phyloP scores from a whole-genome alignment of 2,113 vertebrate species.

The Boulengerochromis microlepis region DNA sequence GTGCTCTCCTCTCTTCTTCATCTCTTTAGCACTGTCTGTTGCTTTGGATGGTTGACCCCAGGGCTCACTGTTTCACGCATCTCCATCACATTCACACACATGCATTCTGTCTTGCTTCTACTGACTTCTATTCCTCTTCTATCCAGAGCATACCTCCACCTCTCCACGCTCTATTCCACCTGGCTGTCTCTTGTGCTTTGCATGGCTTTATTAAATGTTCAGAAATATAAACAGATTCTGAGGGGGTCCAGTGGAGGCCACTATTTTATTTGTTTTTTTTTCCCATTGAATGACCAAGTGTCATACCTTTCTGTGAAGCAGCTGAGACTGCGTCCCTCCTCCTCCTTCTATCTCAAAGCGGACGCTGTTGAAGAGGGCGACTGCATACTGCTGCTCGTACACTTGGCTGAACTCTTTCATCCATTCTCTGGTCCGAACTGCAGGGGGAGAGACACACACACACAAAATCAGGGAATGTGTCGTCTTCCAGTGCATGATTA shows the following conservation, averaged over 20 bases:
- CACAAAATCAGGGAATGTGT: not conserved
- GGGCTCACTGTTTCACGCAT: not conserved
- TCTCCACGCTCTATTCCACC: not conserved
- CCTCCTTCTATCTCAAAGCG: slow-evolving; percentile 89
- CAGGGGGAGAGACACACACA: not conserved
- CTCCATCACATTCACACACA: not conserved
- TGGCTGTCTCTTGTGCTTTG: not conserved
- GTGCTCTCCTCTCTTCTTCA: not conserved
- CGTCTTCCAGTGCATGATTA: not conserved
- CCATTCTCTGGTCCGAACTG: slow-evolving; percentile 78
- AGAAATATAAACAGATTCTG: not conserved
- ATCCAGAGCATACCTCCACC: not conserved
- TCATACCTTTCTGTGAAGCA: slow-evolving; percentile 88
- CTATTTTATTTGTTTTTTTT: not conserved
- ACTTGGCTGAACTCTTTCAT: slow-evolving; percentile 78
- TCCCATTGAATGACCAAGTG: not conserved
- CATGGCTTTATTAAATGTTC: not conserved
- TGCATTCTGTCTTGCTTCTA: not conserved
- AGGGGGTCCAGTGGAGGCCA: not conserved
- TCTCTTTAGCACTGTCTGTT: not conserved
- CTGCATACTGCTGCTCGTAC: slow-evolving; percentile 84
- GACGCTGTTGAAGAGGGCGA: slow-evolving; percentile 88
- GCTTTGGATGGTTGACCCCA: not conserved
- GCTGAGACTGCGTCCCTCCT: slow-evolving; percentile 79
- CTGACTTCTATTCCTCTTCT: not conserved